Evolutionary conservation across 2,888 invertebrate species (phyloP).

Genomic region (Macrophya annulata): DNA sequence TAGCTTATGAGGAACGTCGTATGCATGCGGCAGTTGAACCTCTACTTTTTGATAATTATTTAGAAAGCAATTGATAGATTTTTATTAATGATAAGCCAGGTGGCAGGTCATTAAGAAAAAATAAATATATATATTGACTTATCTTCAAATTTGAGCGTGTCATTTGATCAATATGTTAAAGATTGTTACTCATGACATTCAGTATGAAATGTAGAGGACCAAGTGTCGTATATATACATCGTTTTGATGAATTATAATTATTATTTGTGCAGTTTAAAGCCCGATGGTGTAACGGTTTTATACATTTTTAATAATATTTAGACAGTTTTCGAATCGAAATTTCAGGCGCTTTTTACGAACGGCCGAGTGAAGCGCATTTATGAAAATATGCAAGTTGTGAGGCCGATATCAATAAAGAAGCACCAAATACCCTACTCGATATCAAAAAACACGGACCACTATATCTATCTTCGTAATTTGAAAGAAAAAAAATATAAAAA

Average conservation of each 20-base stretch:
- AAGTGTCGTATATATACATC: not conserved
- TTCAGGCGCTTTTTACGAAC: conserved; percentile 5
- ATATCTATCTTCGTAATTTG: conserved; percentile 24
- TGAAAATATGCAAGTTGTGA: not conserved
- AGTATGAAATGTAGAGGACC: not conserved
- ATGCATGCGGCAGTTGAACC: not conserved
- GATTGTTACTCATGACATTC: too few species aligned
- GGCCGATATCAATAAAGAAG: conserved; percentile 33
- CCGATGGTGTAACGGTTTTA: not conserved
- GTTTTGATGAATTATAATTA: not conserved
- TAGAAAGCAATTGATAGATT: not conserved
- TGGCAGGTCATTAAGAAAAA: too few species aligned
- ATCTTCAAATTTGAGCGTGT: too few species aligned
- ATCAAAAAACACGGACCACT: conserved; percentile 48
- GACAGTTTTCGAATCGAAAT: not conserved
- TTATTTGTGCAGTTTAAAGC: not conserved
- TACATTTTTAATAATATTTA: not conserved
- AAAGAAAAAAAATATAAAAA: not conserved
- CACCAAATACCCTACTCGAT: conserved; percentile 33
- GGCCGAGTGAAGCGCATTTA: not conserved
- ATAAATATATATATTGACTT: too few species aligned
- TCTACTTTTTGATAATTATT: not conserved
- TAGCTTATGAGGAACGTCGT: not conserved
- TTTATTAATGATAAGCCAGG: not conserved
- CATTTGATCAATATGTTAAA: too few species aligned